Conservation (phyloP, 1,140 invertebrate species). For the Halictus rubicundus region DNA sequence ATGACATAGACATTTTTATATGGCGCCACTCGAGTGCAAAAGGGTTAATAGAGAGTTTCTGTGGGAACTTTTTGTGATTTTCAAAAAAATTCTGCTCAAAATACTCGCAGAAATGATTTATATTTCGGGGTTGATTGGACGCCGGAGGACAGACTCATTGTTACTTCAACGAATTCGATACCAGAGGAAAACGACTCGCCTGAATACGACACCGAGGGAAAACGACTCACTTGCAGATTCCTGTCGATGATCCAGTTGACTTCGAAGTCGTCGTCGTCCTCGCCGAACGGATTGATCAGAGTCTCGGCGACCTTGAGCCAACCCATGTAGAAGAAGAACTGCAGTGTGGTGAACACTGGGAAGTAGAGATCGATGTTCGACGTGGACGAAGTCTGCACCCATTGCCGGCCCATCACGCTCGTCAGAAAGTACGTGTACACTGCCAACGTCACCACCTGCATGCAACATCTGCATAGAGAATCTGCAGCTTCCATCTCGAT, state of each 20-base stretch:
- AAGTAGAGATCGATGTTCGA: constrained; percentile 89
- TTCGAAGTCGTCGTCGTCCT: constrained; percentile 94
- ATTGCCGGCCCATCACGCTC: constrained; percentile 91
- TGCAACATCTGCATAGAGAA: constrained; percentile 14
- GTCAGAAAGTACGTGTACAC: constrained; percentile 95
- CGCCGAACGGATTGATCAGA: constrained; percentile 93
- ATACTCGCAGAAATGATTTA: too few relatives aligned
- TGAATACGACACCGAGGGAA: neutral
- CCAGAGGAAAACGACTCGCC: too few relatives aligned
- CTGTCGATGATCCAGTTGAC: constrained; percentile 94
- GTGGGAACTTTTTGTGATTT: too few relatives aligned
- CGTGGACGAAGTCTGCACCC: constrained; percentile 81
- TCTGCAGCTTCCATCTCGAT: too few relatives aligned
- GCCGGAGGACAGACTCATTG: too few relatives aligned
- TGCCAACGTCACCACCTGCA: constrained; percentile 93
- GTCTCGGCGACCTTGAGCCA: constrained; percentile 95
- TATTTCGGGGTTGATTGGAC: too few relatives aligned
- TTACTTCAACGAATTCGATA: too few relatives aligned
- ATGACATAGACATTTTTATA: too few relatives aligned
- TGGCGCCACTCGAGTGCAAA: too few relatives aligned
- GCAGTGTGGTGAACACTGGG: constrained; percentile 92
- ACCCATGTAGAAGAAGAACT: constrained; percentile 95
- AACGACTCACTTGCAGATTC: constrained; percentile 71
- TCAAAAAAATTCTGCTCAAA: too few relatives aligned
- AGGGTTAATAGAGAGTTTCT: too few relatives aligned